phyloP scores from a whole-genome alignment of 2,113 vertebrate genomes.

The Lasiurus borealis region DNA sequence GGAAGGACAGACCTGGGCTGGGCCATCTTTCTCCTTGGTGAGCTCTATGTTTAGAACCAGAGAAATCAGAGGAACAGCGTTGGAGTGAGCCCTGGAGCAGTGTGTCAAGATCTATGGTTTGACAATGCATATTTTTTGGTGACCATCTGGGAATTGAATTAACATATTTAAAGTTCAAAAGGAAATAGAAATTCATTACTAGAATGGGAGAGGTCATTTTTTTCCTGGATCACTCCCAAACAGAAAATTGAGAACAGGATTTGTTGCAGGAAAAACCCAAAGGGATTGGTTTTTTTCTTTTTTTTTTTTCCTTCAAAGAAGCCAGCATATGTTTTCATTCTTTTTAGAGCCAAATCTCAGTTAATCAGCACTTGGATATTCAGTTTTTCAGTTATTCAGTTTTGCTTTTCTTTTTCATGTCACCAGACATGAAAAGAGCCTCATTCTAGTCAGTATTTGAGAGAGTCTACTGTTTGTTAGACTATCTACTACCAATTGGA shows the following conservation, averaged over 20 bases:
- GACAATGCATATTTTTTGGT: constrained; percentile 77
- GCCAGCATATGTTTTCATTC: constrained; percentile 77
- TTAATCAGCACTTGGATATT: constrained; percentile 75
- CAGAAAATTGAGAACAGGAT: constrained; percentile 82
- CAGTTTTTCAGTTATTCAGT: constrained; percentile 40
- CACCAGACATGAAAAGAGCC: neutral
- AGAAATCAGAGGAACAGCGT: neutral
- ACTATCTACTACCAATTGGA: neutral
- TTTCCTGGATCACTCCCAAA: constrained; percentile 78
- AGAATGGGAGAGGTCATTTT: constrained; percentile 79
- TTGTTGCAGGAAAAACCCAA: constrained; percentile 79
- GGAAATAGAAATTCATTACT: constrained; percentile 79
- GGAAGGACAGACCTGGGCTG: neutral
- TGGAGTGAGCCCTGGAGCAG: neutral
- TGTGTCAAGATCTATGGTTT: constrained; percentile 51
- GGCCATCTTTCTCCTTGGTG: neutral
- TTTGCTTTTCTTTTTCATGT: constrained; percentile 54
- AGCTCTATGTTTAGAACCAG: constrained; percentile 58
- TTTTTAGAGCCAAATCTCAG: constrained; percentile 71
- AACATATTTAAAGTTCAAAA: constrained; percentile 82
- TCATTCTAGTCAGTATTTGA: neutral
- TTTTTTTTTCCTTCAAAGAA: constrained; percentile 74
- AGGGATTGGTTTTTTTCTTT: constrained; percentile 29
- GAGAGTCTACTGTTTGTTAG: neutral
- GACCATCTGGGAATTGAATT: constrained; percentile 82